Conservation (phyloP, 2,888 invertebrate species). For the Drosophila lacicola region DNA sequence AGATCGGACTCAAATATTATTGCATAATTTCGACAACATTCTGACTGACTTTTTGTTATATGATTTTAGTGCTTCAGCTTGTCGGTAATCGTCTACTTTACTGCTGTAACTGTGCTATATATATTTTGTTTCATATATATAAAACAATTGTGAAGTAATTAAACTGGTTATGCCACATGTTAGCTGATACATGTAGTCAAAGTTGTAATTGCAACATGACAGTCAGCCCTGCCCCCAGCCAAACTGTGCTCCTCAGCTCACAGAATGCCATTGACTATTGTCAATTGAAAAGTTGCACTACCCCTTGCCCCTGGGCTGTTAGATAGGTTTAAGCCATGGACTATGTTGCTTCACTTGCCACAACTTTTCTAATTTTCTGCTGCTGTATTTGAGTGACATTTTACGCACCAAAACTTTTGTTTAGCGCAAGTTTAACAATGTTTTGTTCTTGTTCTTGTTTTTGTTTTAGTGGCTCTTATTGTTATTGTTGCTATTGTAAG, state of each 20-base stretch:
- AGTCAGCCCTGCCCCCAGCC: neutral
- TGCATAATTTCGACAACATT: too few species aligned
- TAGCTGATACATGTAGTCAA: constrained; percentile 10
- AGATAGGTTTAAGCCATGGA: constrained; percentile 32
- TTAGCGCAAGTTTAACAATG: constrained; percentile 37
- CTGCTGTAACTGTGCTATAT: neutral
- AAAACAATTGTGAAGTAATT: neutral
- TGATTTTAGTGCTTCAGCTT: neutral
- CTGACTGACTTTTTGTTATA: neutral
- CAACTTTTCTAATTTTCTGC: constrained; percentile 32
- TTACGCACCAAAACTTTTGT: constrained; percentile 58
- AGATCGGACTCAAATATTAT: too few species aligned
- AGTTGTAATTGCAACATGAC: constrained; percentile 32
- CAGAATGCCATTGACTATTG: constrained; percentile 6
- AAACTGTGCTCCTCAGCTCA: constrained; percentile 11
- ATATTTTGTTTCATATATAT: neutral
- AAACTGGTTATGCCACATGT: constrained; percentile 2
- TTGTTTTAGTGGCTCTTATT: constrained; percentile 18
- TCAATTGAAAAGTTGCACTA: constrained; percentile 28
- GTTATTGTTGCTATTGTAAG: constrained; percentile 27
- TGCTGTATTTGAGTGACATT: constrained; percentile 62
- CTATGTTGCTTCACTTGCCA: constrained; percentile 27
- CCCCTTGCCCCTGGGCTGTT: constrained; percentile 8
- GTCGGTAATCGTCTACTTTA: neutral
- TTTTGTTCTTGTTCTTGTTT: constrained; percentile 16